phyloP scores from a whole-genome alignment of 1,140 invertebrate genomes.

The Heterodera schachtii region DNA sequence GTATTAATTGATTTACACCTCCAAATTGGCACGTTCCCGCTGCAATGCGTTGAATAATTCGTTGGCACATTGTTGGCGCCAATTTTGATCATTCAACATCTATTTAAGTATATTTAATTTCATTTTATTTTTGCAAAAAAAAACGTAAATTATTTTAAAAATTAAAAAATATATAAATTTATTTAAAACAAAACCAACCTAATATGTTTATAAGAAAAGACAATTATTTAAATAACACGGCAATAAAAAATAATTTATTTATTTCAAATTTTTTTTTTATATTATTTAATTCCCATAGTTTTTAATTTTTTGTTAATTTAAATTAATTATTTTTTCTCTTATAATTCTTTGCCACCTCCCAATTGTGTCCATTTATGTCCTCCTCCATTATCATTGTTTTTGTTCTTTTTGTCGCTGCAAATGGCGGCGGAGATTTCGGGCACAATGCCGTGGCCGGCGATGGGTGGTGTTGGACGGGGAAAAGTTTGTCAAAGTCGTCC shows the following conservation, averaged over 20 bases:
- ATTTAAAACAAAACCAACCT: too few species aligned
- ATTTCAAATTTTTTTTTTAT: too few species aligned
- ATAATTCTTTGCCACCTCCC: too few species aligned
- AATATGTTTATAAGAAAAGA: too few species aligned
- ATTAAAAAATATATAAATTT: background rate
- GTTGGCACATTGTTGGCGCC: slow-evolving; percentile 15
- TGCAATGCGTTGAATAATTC: slow-evolving; percentile 15
- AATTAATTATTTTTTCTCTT: too few species aligned
- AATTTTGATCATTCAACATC: slow-evolving; percentile 8
- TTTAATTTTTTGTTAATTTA: too few species aligned
- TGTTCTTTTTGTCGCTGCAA: background rate
- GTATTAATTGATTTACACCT: slow-evolving; percentile 21
- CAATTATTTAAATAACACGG: too few species aligned
- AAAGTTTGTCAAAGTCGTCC: slow-evolving; percentile 22
- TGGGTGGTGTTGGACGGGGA: slow-evolving; percentile 9
- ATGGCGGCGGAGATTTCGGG: background rate
- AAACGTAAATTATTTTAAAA: background rate
- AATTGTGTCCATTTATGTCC: too few species aligned
- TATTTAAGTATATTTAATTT: too few species aligned
- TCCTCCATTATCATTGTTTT: background rate
- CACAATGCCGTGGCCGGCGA: background rate
- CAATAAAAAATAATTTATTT: too few species aligned
- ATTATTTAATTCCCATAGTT: too few species aligned
- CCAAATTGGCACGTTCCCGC: slow-evolving; percentile 28
- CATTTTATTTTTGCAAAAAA: too few species aligned